These are phyloP conservation scores for Conopomorpha cramerella DNA, from an alignment of 1,140 invertebrate genomes.

Conservation along the genomic window DNA sequence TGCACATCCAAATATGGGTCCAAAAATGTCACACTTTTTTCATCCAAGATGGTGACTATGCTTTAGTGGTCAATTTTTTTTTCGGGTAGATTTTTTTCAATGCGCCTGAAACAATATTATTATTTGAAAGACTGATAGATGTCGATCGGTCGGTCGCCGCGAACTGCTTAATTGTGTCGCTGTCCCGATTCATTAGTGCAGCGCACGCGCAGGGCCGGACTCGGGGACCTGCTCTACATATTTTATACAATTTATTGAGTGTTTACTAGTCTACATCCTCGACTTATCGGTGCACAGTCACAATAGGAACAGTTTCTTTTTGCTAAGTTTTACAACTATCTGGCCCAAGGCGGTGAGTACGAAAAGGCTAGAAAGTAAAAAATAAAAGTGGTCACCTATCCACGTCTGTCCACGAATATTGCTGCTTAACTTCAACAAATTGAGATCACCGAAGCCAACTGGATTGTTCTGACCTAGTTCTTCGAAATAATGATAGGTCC, in stretches of 20 bases:
- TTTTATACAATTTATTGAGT: too few relatives aligned
- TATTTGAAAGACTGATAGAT: constrained; percentile 5
- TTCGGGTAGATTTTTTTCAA: constrained; percentile 3
- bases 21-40: constrained; percentile 24
- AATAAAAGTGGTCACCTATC: too few relatives aligned
- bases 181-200: constrained; percentile 55
- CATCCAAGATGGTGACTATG: constrained; percentile 8
- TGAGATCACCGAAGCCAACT: too few relatives aligned
- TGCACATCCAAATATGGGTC: not conserved
- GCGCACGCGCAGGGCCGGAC: constrained; percentile 27
- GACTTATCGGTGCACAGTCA: too few relatives aligned
- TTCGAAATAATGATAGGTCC: too few relatives aligned
- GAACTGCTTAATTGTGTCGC: constrained; percentile 51
- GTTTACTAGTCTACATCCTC: not conserved
- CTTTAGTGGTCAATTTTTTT: constrained; percentile 4
- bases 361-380: too few relatives aligned
- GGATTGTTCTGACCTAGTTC: too few relatives aligned
- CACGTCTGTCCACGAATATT: too few relatives aligned
- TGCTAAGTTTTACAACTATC: too few relatives aligned
- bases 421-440: too few relatives aligned
- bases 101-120: not conserved
- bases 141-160: constrained; percentile 29
- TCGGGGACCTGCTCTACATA: constrained; percentile 3
- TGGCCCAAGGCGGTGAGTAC: too few relatives aligned
- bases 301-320: too few relatives aligned